phyloP scores from a whole-genome alignment of 2,797 vertebrate species.

The Danio jaintianensis region DNA sequence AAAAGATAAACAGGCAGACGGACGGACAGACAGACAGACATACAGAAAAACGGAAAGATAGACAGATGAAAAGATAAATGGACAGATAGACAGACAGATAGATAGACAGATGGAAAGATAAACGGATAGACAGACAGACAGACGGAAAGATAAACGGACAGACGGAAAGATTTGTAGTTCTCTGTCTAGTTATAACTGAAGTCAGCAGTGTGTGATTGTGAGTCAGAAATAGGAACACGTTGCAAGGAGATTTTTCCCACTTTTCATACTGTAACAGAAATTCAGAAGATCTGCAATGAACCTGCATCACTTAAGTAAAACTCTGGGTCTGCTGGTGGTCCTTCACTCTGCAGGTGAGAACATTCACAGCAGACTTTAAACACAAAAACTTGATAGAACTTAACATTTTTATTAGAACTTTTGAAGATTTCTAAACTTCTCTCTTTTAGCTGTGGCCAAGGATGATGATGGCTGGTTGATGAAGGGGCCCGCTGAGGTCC shows the following conservation, averaged over 20 bases:
- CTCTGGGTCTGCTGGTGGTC: slow-evolving; percentile 63
- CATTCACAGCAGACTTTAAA: background rate
- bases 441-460: slow-evolving; percentile 56
- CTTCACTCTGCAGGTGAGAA: slow-evolving; percentile 64
- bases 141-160: too few species aligned
- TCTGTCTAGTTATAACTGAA: background rate
- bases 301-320: slow-evolving; percentile 27
- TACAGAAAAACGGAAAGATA: too few species aligned
- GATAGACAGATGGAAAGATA: too few species aligned
- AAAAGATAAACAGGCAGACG: too few species aligned
- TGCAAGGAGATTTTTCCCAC: background rate
- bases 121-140: too few species aligned
- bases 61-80: too few species aligned
- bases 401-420: background rate
- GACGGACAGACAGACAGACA: too few species aligned
- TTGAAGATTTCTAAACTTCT: background rate
- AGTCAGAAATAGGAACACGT: slow-evolving; percentile 56
- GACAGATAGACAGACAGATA: too few species aligned
- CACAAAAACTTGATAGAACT: background rate
- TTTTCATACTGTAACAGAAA: background rate
- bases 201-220: slow-evolving; percentile 43
- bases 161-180: background rate
- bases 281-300: slow-evolving; percentile 59
- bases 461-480: slow-evolving; percentile 86
- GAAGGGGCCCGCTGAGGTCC: slow-evolving; percentile 82